These are phyloP conservation scores for Halcyon malimbica DNA, from an alignment of 2,113 vertebrate genomes.

Conservation along the genomic window DNA sequence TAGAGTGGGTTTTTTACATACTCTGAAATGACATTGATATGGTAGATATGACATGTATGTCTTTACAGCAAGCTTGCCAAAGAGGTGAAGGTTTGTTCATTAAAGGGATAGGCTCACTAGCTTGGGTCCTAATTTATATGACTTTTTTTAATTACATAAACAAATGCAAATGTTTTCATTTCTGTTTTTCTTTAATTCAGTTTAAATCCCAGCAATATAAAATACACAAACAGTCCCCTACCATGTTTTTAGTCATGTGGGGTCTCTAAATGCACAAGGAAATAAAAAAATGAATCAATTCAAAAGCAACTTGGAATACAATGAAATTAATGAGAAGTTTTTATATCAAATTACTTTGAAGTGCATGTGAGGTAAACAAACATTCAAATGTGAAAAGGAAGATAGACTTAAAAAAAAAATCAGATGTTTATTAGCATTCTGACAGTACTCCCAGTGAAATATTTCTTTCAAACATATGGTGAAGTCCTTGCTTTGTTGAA, in stretches of 20 bases:
- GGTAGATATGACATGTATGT: conserved; percentile 11
- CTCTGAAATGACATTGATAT: conserved; percentile 61
- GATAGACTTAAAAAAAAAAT: neutral
- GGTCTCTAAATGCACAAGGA: neutral
- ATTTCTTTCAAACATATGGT: neutral
- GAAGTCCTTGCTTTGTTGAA: neutral
- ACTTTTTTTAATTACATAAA: conserved; percentile 21
- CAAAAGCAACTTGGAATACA: neutral
- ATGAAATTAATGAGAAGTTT: neutral
- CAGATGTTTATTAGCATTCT: neutral
- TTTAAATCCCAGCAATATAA: neutral
- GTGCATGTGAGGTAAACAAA: neutral
- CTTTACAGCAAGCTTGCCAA: conserved; percentile 36
- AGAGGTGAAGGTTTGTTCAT: conserved; percentile 21
- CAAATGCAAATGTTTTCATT: conserved; percentile 40
- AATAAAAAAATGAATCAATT: neutral
- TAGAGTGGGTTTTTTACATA: conserved; percentile 24
- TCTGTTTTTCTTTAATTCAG: conserved; percentile 36
- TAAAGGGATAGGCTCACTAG: neutral
- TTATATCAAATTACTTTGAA: neutral
- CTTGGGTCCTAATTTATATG: neutral
- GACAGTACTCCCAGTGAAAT: neutral
- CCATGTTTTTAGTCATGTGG: neutral
- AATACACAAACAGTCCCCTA: neutral
- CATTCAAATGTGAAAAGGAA: neutral